Base-by-base conservation (phyloP, 2,797 vertebrate species). In the Hoplostethus atlanticus region DNA sequence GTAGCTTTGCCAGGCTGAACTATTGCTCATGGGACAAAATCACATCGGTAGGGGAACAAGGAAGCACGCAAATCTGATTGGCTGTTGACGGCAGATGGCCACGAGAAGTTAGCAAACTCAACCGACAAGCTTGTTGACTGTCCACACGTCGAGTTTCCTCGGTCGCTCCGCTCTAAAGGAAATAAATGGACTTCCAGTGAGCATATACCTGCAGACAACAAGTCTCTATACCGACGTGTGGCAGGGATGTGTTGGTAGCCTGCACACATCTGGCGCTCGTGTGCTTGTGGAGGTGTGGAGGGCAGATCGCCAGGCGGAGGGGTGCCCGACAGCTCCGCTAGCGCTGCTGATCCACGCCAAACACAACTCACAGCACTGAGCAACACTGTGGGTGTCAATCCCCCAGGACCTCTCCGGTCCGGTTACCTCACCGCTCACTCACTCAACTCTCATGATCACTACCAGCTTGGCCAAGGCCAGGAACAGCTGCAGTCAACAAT, bases 211-310 rank as follows among this genome's bases (percentile, higher is more conserved):
- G 89, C 78, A 83, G 34, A 52, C 83, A 72, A 60, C 75, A 30
- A 73, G 80, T 60, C 81, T 84, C 66, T 4, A 44, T 65, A 12
- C 34, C 52, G 62, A 51, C 36, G 50, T 53, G 31, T 10, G 34
- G 57, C 56, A 82, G 85, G 73, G 64, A 75, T 77, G 83, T 81
- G 76, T 75, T 81, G 78, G 70, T 65, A 25, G 80, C 84, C 84
- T 63, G 87, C 89, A 86, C 93, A 93, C 89, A 87, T 89, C 80
- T 81, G 68, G 42, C 40, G 38, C 63, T 21, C 28, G 7, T 54
- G 77, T 83, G 88, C 85, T 83, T 1, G n/a, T n/a, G n/a, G 87
- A 77, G 42, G 50, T 50, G 53, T 54, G 53, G 68, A 70, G 75
- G 83, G 85, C 83, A 76, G 72, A 53, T 38, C 80, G 79, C 84